Percentiles rank a stretch among this genome's conserved stretches.
Evolutionary conservation across 2,888 invertebrate genomes (phyloP).

Genomic region (Osedax fenrisi): DNA sequence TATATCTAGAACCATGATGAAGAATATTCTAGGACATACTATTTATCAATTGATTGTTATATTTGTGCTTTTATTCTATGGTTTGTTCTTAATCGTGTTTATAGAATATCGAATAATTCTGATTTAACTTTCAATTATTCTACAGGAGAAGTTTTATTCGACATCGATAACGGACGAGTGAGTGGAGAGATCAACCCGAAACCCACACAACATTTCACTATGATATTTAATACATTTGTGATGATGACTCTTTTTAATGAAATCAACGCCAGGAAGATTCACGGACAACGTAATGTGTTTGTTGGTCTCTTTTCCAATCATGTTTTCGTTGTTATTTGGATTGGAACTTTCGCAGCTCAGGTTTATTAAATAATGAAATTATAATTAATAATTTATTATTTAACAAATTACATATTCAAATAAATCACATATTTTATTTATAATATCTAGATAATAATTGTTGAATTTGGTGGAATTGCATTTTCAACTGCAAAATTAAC

Average conservation of each 20-base stretch:
- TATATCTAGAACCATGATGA: slow-evolving; percentile 95
- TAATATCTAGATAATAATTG: slow-evolving; percentile 41
- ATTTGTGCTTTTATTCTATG: slow-evolving; percentile 72
- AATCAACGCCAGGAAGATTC: slow-evolving; percentile 97
- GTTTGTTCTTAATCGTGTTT: neutral
- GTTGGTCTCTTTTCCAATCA: slow-evolving; percentile 92
- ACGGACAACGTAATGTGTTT: slow-evolving; percentile 95
- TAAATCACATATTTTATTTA: too few species aligned
- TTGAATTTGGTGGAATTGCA: slow-evolving; percentile 91
- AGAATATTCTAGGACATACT: slow-evolving; percentile 94
- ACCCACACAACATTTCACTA: slow-evolving; percentile 92
- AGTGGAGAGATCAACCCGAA: slow-evolving; percentile 62
- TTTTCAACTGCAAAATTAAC: slow-evolving; percentile 84
- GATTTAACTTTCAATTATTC: slow-evolving; percentile 53
- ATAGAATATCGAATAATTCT: neutral
- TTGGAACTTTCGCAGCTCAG: slow-evolving; percentile 83
- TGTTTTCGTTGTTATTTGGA: slow-evolving; percentile 94
- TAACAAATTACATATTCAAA: too few species aligned
- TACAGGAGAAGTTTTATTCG: slow-evolving; percentile 73
- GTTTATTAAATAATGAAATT: too few species aligned
- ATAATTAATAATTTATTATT: too few species aligned
- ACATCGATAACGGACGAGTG: slow-evolving; percentile 71
- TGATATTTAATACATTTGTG: slow-evolving; percentile 98
- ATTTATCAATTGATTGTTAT: slow-evolving; percentile 87
- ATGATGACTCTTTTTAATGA: slow-evolving; percentile 99